Evolutionary conservation across 2,888 invertebrate genomes (phyloP).

Genomic region (Strigamia maritima): DNA sequence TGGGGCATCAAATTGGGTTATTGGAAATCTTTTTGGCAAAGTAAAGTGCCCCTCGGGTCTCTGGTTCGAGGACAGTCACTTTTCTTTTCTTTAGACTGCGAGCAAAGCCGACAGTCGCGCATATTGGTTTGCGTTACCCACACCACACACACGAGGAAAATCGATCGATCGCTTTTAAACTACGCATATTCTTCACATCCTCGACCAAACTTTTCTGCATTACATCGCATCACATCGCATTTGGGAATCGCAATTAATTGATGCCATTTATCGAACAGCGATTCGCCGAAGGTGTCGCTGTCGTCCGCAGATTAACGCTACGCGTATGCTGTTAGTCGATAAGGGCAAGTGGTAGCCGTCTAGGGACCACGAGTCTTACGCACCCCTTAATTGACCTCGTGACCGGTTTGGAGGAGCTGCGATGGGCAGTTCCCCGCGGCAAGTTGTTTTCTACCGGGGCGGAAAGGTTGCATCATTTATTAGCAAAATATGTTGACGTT

Average conservation of each 20-base stretch:
- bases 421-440: constrained; percentile 8
- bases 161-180: not conserved
- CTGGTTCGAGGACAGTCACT: no score
- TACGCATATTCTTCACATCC: not conserved
- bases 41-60: no score
- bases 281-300: not conserved
- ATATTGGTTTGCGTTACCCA: no score
- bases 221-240: not conserved
- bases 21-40: no score
- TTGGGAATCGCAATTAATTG: not conserved
- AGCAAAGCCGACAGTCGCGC: no score
- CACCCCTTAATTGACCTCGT: constrained; percentile 8
- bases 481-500: not conserved
- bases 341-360: not conserved
- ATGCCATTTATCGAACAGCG: not conserved
- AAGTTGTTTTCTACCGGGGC: not conserved
- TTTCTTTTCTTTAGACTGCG: no score
- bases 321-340: not conserved
- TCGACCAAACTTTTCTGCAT: not conserved
- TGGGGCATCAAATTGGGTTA: no score
- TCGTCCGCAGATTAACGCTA: not conserved
- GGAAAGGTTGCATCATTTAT: not conserved
- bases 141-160: not conserved
- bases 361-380: not conserved
- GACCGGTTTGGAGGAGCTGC: not conserved